phyloP scores from a whole-genome alignment of 1,140 invertebrate species.

The Panagrolaimus sp. region DNA sequence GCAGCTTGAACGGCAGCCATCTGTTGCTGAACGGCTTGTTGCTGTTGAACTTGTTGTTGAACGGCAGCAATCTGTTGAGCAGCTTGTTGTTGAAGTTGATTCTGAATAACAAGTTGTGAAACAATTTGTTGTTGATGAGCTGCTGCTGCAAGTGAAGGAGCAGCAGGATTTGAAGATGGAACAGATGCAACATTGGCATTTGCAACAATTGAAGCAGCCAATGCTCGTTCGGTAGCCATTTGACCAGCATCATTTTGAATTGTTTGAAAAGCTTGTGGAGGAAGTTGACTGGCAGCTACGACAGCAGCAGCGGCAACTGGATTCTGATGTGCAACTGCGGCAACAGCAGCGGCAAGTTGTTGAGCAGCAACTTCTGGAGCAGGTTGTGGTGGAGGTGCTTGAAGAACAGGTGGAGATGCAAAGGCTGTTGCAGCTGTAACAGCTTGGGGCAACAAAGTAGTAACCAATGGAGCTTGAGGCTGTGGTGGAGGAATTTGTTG shows the following conservation, averaged over 20 bases:
- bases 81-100: conserved; percentile 11
- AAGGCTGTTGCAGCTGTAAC: conserved; percentile 20
- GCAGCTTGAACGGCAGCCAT: neutral
- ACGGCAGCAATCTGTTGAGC: conserved; percentile 7
- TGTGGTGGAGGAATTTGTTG: conserved; percentile 11
- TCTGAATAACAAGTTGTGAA: neutral
- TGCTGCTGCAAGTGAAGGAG: neutral
- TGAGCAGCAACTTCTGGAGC: neutral
- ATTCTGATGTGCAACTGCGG: neutral
- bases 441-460: conserved; percentile 4
- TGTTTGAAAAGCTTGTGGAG: neutral
- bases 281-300: neutral
- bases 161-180: neutral
- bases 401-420: neutral
- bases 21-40: conserved; percentile 16
- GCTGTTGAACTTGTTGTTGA: conserved; percentile 7
- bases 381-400: neutral
- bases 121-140: conserved; percentile 12
- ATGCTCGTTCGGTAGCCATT: conserved; percentile 2
- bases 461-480: conserved; percentile 27
- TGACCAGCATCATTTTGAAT: conserved; percentile 4
- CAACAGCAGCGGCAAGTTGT: conserved; percentile 6
- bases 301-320: neutral
- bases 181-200: neutral
- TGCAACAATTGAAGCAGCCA: neutral